phyloP scores from a whole-genome alignment of 2,113 vertebrate species.

The Pagrus major region DNA sequence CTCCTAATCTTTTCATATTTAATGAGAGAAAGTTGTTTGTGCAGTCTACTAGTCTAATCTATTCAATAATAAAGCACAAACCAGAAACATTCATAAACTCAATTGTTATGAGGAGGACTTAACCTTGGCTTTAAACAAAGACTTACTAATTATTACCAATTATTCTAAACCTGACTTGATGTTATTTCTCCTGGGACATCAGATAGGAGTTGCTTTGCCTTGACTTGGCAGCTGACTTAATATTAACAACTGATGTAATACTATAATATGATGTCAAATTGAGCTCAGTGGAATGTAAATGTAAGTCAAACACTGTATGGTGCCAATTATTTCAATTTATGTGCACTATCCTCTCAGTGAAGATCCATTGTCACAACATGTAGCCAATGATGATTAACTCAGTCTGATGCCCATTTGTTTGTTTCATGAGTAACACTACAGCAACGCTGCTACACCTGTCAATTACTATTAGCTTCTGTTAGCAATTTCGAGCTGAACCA shows the following conservation, averaged over 20 bases:
- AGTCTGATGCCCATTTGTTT: too few species aligned
- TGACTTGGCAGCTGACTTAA: not conserved
- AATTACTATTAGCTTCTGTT: not conserved
- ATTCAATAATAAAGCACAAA: too few species aligned
- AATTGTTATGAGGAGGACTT: too few species aligned
- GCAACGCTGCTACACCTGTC: too few species aligned
- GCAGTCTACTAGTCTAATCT: too few species aligned
- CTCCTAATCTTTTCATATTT: too few species aligned
- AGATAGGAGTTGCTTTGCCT: not conserved
- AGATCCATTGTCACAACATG: not conserved
- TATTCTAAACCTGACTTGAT: not conserved
- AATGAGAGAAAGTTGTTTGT: too few species aligned
- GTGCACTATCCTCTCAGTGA: too few species aligned
- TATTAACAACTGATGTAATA: not conserved
- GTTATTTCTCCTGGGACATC: not conserved
- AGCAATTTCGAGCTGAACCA: not conserved
- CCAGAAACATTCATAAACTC: not conserved
- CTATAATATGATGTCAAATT: too few species aligned
- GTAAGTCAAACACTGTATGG: not conserved
- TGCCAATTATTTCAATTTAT: not conserved
- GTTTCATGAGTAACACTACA: too few species aligned
- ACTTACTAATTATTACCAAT: not conserved
- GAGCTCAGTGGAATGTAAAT: slow-evolving; percentile 2
- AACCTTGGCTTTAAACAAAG: not conserved
- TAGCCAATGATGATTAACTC: not conserved